Evolutionary conservation across 2,888 invertebrate genomes (phyloP), one percentile per base, ranked within the genome.

Genomic region (Cotesia congregata): DNA sequence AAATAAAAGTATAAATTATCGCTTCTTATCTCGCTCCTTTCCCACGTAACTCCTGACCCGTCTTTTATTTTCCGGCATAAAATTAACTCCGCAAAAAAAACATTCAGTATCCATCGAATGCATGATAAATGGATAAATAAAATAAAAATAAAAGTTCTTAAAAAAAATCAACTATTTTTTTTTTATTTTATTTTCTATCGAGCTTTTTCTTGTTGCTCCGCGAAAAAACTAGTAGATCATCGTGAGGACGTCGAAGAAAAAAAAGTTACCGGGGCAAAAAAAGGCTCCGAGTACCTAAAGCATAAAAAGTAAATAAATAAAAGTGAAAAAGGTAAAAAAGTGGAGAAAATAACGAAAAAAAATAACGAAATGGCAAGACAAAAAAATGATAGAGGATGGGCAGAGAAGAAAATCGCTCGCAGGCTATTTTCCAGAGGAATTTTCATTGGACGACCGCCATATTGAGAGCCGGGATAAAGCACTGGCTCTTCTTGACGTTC

Each of bases 381-480:
- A 70, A 78, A 77, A 79, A 74, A 73, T 76, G 68, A 67, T 67
- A 69, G 73, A 61, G 60, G 61, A n/a, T 62, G 38, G 73, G 74
- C 76, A 76, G 75, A 71, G 60, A 72, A 86, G 85, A 88, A 88
- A 88, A 87, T 86, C 86, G 85, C 87, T 86, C 83, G 86, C 83
- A 85, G 86, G 86, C 83, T 87, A 88, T 88, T 89, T 88, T 89
- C 86, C 85, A 83, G 85, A 85, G 86, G 85, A 87, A 88, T 88
- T 88, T 88, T 86, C 87, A 89, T 89, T 89, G 89, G 88, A 80
- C 79, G 81, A 84, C 77, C 87, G 87, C 88, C 88, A 88, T 88
- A 82, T 85, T 88, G 86, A 71, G 72, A 74, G 76, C 79, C 82
- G 85, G 85, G 82, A 81, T 74, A 80, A 85, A 83, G 82, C 86